Conservation (phyloP, 2,888 invertebrate genomes). For the Notodonta dromedarius region DNA sequence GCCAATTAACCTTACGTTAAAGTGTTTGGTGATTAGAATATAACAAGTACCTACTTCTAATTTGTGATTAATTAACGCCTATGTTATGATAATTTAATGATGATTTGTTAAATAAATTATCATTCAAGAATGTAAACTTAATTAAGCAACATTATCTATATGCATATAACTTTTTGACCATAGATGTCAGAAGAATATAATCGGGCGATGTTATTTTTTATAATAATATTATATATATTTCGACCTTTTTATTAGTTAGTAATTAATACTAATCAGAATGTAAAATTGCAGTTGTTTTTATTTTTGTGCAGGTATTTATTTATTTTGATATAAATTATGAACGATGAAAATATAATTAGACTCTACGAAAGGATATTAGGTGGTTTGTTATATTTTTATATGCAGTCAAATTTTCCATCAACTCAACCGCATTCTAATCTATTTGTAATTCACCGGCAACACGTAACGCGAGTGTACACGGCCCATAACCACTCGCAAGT, state of each 20-base stretch:
- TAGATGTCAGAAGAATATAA: no score
- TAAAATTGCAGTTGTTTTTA: no score
- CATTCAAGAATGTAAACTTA: neutral
- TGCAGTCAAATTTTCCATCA: no score
- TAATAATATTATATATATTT: no score
- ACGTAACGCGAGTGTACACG: conserved; percentile 4
- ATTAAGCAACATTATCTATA: neutral
- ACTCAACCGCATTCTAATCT: neutral
- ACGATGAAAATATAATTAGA: no score
- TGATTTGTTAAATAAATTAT: neutral
- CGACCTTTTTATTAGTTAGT: no score
- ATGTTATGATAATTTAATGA: neutral
- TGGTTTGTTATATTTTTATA: no score
- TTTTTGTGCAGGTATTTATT: no score
- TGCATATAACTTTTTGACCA: neutral
- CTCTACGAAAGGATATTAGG: no score
- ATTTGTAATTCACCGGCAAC: neutral
- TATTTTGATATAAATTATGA: no score
- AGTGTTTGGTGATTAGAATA: conserved; percentile 47
- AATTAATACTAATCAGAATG: no score
- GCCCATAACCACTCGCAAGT: conserved; percentile 1
- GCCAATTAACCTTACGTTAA: conserved; percentile 56
- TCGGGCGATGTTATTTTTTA: no score
- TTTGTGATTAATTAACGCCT: conserved; percentile 18
- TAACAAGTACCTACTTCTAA: conserved; percentile 25